Conservation (phyloP, 2,113 vertebrate species). For the human region DNA sequence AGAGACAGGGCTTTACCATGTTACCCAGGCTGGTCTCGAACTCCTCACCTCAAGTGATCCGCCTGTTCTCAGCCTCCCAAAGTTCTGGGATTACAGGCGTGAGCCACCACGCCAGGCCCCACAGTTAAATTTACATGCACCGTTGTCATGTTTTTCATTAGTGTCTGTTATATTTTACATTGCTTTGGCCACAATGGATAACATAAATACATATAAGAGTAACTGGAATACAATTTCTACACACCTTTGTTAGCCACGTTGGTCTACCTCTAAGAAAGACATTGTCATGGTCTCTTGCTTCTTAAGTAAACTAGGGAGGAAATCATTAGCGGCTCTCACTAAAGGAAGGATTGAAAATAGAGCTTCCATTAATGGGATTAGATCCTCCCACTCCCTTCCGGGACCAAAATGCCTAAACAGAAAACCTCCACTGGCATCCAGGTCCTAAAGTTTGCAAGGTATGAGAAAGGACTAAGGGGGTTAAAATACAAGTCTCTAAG, state of each 20-base stretch:
- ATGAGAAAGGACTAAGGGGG: not conserved
- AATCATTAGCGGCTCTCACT: not conserved
- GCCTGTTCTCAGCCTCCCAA: too few relatives aligned
- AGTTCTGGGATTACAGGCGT: too few relatives aligned
- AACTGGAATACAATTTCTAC: not conserved
- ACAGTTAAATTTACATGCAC: not conserved
- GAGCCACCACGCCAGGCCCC: too few relatives aligned
- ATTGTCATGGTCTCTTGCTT: not conserved
- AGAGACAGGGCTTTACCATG: not conserved
- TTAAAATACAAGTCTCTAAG: not conserved
- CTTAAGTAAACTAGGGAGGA: not conserved
- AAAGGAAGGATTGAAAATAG: not conserved
- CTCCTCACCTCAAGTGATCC: not conserved
- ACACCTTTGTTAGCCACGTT: not conserved
- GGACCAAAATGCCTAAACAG: not conserved
- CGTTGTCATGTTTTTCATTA: slow-evolving; percentile 10
- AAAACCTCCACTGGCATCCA: not conserved
- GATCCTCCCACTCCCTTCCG: not conserved
- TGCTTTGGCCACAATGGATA: not conserved
- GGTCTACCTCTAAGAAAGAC: not conserved
- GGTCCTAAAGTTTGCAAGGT: not conserved
- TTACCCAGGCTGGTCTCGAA: not conserved
- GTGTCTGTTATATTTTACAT: not conserved
- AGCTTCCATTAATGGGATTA: not conserved
- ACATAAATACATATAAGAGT: not conserved